phyloP scores from a whole-genome alignment of 2,113 vertebrate genomes.

The Petroica traversi region DNA sequence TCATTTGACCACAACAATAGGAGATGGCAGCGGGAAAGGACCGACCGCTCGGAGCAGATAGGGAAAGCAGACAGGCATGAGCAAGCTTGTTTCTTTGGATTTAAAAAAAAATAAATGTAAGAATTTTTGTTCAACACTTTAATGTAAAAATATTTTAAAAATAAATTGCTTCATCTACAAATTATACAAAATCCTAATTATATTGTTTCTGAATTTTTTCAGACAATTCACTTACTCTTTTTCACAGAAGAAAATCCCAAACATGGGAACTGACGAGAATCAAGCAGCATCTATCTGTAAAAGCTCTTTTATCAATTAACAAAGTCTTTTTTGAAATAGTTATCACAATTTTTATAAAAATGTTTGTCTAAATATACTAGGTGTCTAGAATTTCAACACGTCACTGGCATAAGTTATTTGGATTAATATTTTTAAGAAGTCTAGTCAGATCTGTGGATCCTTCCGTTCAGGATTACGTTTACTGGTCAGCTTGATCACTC shows the following conservation, averaged over 20 bases:
- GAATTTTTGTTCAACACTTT: background rate
- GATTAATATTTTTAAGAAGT: background rate
- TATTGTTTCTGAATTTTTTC: background rate
- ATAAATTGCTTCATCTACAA: background rate
- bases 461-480: background rate
- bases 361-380: background rate
- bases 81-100: background rate
- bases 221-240: background rate
- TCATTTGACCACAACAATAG: slow-evolving; percentile 36
- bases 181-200: background rate
- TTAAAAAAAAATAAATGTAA: background rate
- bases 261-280: background rate
- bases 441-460: background rate
- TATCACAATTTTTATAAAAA: background rate
- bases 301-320: background rate
- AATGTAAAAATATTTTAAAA: background rate
- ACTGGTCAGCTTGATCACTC: background rate
- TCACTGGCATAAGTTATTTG: background rate
- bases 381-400: background rate
- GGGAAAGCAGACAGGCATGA: background rate
- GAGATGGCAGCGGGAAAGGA: slow-evolving; percentile 6
- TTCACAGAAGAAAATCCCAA: background rate
- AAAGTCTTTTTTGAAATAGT: background rate
- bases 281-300: background rate
- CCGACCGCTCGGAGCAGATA: background rate